phyloP scores from a whole-genome alignment of 2,113 vertebrate species.

The Chionis minor region DNA sequence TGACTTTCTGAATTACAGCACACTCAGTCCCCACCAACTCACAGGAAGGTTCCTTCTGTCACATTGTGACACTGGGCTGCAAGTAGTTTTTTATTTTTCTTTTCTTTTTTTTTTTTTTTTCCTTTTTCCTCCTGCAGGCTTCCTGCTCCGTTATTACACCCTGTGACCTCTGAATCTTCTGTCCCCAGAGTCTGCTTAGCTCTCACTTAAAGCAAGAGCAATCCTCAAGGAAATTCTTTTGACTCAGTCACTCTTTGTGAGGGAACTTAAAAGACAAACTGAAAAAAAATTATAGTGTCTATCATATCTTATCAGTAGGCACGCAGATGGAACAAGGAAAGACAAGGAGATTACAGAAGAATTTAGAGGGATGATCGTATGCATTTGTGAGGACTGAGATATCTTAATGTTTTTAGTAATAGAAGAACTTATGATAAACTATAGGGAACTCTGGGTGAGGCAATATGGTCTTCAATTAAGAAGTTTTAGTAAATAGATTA shows the following conservation, averaged over 20 bases:
- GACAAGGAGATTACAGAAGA: neutral
- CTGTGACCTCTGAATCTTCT: neutral
- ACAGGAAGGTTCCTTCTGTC: neutral
- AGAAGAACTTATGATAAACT: neutral
- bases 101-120: too few species aligned
- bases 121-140: neutral
- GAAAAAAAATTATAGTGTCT: neutral
- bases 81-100: too few species aligned
- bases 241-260: neutral
- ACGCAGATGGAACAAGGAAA: neutral
- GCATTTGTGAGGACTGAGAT: neutral
- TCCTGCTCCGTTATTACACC: neutral
- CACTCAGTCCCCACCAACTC: neutral
- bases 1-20: neutral
- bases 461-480: neutral
- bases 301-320: neutral
- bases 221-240: neutral
- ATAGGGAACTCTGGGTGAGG: neutral
- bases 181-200: neutral
- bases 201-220: neutral
- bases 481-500: neutral
- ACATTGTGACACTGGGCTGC: neutral
- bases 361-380: neutral
- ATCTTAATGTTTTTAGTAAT: neutral
- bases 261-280: neutral